A percentile compares a stretch with the other conserved stretches of the same genome.
These are phyloP conservation scores for Crotalus helleri DNA, from an alignment of 2,113 vertebrate genomes.

Conservation along the genomic window DNA sequence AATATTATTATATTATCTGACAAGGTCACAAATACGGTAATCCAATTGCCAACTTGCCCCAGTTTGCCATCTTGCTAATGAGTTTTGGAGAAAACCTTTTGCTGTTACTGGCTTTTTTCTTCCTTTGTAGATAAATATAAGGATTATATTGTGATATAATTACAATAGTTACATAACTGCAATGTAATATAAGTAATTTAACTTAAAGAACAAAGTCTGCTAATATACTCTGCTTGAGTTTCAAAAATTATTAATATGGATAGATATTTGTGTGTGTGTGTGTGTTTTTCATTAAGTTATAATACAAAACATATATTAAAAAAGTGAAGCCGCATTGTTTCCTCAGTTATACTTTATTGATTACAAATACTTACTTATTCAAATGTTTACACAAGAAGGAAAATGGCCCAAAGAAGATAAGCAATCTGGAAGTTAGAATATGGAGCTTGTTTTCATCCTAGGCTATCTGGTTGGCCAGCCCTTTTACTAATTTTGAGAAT, in stretches of 20 bases:
- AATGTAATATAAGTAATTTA: not conserved
- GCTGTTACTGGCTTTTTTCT: not conserved
- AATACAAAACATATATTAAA: not conserved
- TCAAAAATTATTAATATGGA: not conserved
- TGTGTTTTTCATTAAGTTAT: not conserved
- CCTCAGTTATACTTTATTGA: not conserved
- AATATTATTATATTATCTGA: not conserved
- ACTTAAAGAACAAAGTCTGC: not conserved
- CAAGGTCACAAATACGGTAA: not conserved
- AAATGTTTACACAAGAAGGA: not conserved
- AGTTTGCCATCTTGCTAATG: not conserved
- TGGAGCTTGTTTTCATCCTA: not conserved
- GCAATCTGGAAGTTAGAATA: not conserved
- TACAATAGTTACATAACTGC: not conserved
- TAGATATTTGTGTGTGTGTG: not conserved
- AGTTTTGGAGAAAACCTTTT: not conserved
- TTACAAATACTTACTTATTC: not conserved
- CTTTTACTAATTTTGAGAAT: not conserved
- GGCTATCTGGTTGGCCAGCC: not conserved
- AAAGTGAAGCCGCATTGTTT: not conserved
- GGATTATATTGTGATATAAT: not conserved
- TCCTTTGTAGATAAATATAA: not conserved
- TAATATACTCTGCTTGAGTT: not conserved
- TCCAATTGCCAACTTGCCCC: not conserved
- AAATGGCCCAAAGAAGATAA: not conserved